Conservation (phyloP, 2,113 vertebrate species). For the Albula goreensis region DNA sequence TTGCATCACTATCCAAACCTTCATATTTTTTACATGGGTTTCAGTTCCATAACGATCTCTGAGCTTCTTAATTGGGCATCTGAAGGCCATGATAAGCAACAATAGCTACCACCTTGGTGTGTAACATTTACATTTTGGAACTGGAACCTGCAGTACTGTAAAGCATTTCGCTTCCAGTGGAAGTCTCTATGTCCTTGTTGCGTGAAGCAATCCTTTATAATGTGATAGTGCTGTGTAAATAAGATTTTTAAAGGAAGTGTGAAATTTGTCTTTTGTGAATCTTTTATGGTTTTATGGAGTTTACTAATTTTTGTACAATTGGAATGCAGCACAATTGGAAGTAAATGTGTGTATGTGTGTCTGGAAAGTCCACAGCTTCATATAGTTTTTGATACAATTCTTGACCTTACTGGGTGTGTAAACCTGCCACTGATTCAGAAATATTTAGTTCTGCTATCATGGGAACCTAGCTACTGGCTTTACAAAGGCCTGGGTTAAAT, state of each 20-base stretch:
- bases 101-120: not conserved
- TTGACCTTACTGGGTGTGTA: too few species aligned
- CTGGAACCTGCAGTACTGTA: conserved; percentile 34
- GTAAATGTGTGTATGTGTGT: not conserved
- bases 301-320: not conserved
- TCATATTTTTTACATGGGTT: not conserved
- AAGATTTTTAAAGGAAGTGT: conserved; percentile 42
- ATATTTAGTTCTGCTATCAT: not conserved
- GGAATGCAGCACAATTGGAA: not conserved
- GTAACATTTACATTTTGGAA: not conserved
- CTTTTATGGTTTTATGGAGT: conserved; percentile 7
- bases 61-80: not conserved
- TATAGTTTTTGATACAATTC: not conserved
- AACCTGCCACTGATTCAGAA: not conserved
- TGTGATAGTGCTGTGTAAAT: conserved; percentile 38
- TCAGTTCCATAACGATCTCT: not conserved
- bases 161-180: conserved; percentile 50
- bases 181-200: conserved; percentile 41
- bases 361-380: not conserved
- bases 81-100: not conserved
- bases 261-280: not conserved
- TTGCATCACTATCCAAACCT: too few species aligned
- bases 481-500: not conserved
- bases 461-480: not conserved
- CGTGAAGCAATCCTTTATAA: conserved; percentile 38